Percentiles rank a stretch among this genome's conserved stretches.
Conservation (phyloP, 2,797 vertebrate species). For the Stomatorhinus walkeri region DNA sequence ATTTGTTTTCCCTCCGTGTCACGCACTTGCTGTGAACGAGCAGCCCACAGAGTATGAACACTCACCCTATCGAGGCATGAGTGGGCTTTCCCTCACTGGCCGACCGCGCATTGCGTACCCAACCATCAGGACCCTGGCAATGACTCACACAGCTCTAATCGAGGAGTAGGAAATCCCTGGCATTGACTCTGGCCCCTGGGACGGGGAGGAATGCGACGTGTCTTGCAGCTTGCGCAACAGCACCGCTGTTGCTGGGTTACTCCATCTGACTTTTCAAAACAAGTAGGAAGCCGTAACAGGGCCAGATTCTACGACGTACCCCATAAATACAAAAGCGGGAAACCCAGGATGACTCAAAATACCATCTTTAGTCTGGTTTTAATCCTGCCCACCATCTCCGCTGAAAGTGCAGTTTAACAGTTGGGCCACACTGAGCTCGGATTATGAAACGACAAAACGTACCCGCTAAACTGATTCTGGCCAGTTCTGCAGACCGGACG, state of each 20-base stretch:
- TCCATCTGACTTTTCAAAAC: background rate
- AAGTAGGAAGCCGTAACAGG: background rate
- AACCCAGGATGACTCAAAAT: background rate
- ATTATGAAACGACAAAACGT: background rate
- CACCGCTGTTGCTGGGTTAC: background rate
- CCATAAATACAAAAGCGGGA: background rate
- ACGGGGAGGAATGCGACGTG: background rate
- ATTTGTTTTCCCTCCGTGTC: background rate
- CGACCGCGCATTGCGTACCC: background rate
- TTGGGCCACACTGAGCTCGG: background rate
- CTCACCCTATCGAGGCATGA: background rate
- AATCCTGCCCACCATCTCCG: background rate
- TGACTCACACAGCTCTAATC: background rate
- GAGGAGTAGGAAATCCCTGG: slow-evolving; percentile 7
- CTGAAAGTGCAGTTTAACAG: background rate
- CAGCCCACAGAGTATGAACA: background rate
- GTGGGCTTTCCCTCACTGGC: background rate
- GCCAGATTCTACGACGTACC: background rate
- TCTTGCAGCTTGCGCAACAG: background rate
- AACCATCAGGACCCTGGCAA: background rate
- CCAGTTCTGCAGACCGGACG: background rate
- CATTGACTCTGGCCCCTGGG: background rate
- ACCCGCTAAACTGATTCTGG: background rate
- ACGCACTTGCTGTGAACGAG: background rate
- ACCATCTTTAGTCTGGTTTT: background rate